These are phyloP conservation scores for Drosophila grimshawi DNA, from an alignment of 1,140 invertebrate species.

Conservation along the genomic window DNA sequence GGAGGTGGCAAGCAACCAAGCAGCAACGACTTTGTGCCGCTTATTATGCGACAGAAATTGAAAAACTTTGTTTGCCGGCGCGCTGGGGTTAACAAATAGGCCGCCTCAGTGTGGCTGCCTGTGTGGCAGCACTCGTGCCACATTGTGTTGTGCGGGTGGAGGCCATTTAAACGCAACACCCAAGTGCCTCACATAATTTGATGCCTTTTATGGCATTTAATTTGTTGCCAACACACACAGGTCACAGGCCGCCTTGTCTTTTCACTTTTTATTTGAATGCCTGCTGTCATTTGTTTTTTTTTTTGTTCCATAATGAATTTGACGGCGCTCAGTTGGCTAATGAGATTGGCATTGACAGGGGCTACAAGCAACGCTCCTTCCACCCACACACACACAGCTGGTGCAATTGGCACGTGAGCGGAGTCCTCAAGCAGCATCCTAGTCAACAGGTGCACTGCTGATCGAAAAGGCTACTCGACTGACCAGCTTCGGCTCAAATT, in stretches of 20 bases:
- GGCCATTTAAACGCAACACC: conserved; percentile 55
- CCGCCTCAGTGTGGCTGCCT: conserved; percentile 30
- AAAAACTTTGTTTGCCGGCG: conserved; percentile 80
- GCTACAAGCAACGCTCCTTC: background rate
- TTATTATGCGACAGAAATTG: conserved; percentile 82
- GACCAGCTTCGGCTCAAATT: background rate
- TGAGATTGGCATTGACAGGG: conserved; percentile 42
- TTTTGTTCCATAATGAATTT: conserved; percentile 56
- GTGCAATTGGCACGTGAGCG: conserved; percentile 15
- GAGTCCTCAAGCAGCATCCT: background rate
- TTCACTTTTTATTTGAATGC: conserved; percentile 39
- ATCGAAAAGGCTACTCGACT: conserved; percentile 40
- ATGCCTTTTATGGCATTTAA: conserved; percentile 81
- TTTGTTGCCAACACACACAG: conserved; percentile 59
- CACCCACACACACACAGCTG: too few relatives aligned
- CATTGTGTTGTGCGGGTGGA: conserved; percentile 8
- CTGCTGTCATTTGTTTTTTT: conserved; percentile 45
- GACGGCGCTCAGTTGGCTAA: conserved; percentile 43
- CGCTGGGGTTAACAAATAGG: conserved; percentile 81
- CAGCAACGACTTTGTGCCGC: conserved; percentile 57
- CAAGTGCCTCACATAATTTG: conserved; percentile 78
- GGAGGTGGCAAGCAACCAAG: background rate
- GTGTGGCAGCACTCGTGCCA: background rate
- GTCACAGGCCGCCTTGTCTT: conserved; percentile 36
- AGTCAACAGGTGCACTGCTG: conserved; percentile 61